Evolutionary conservation across 2,888 invertebrate genomes (phyloP), one percentile per base, ranked within the genome.

Genomic region (Drosophila rellima): DNA sequence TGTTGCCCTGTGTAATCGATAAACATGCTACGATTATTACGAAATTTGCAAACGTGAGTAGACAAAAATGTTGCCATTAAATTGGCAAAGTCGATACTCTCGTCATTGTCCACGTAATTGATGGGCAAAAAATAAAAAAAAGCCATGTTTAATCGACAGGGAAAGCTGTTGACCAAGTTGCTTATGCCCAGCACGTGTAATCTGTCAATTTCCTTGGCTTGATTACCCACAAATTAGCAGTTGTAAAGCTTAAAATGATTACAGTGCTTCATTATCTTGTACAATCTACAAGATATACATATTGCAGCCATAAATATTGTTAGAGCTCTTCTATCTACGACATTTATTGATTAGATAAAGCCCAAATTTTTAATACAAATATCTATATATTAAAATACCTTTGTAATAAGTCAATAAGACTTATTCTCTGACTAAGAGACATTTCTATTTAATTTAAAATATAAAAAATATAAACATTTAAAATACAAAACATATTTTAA

Each of bases 51-150:
- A n/a, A 17, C 33, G 37, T 54, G 54, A 39, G n/a, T 39, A 4
- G 40, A 15, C 71, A 37, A 18, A 33, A 39, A 18, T 20, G 18
- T 39, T 54, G 35, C 15, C 48, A 33, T 31, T 29, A 42, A 57
- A n/a, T 23, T 33, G 18, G 10, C 35, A 17, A 45, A 18, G 37
- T 17, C 51, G 15, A n/a, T 47, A 8, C 35, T 35, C 23, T 35
- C 26, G 20, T 40, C 40, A 68, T 68, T 68, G n/a, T 50, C 11
- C 61, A 50, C 17, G 50, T 61, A 63, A 70, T 70, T 63, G 72
- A 18, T 17, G 50, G n/a, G 17, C 47, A 29, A 51, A 33, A 15
- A 54, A 55, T 11, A 17, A 51, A 26, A 20, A 44, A 52, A 33
- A 13, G n/a, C 17, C 42, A 42, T 42, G 23, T 62, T 70, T 35